Base-by-base conservation (phyloP, 2,888 invertebrate species). In the Latrodectus elegans region DNA sequence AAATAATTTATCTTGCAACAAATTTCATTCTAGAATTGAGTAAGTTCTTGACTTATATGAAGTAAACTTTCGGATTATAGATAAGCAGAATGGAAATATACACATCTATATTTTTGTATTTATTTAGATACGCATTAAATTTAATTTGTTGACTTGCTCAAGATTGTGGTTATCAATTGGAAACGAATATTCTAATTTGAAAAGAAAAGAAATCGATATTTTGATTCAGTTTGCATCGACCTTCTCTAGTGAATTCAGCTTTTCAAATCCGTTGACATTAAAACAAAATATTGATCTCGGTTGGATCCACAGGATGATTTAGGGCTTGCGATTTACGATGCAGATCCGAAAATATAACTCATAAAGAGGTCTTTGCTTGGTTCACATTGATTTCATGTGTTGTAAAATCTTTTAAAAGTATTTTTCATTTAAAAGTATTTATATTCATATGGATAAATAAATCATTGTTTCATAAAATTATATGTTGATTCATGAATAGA, bases 151-250 rank as follows among this genome's bases (percentile, higher is more conserved):
- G 51, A 73, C 65, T 73, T 65, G 80, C 80, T 65, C 73, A 73
- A 81, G 51, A 81, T 73, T 72, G 17, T 81, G 81, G 73, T 81
- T 73, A 81, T 83, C 55, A 73, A 73, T 73, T 81, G 81, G 52
- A 81, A 79, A 79, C 49, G 22, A 73, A 81, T 73, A 74, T 68
- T 53, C 26, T 17, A 15, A 81, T 73, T 74, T 73, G 67, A 81
- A 74, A 14, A 80, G 51, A 74, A 81, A 81, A 52, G 67, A 26
- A 74, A 74, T 74, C 17, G 68, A 70, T 82, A 82, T 67, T 82
- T 67, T 82, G 68, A 74, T 82, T 67, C 65, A 77, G 60, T 72
- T 77, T 72, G 51, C 51, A 84, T 84, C 60, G 38, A 83, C 65
- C 72, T 84, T 77, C 72, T 81, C 17, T 72, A 26, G 64, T 72